Percentiles rank a stretch among this genome's conserved stretches.
Evolutionary conservation across 1,140 invertebrate species (phyloP).

Genomic region (Steinernema feltiae): DNA sequence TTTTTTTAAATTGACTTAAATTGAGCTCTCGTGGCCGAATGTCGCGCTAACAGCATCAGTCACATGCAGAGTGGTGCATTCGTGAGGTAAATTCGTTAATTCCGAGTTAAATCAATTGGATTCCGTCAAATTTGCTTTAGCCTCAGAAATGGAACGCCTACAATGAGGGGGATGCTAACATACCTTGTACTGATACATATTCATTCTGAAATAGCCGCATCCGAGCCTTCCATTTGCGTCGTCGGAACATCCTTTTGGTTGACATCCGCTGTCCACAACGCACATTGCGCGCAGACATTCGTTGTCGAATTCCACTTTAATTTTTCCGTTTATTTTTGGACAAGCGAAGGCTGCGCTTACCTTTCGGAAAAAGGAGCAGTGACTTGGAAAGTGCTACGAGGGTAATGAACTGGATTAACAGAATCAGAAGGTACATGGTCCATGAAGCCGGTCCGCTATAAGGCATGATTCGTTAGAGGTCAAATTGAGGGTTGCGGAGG

Average conservation of each 20-base stretch:
- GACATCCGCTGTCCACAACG: conserved; percentile 51
- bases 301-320: conserved; percentile 52
- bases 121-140: too few species aligned
- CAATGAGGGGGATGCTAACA: too few species aligned
- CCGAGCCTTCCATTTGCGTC: conserved; percentile 50
- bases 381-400: neutral
- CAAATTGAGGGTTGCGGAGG: too few species aligned
- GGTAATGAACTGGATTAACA: conserved; percentile 1
- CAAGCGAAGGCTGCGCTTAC: too few species aligned
- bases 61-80: too few species aligned
- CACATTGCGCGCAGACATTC: conserved; percentile 57
- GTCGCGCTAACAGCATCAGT: too few species aligned
- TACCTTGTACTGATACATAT: conserved; percentile 57
- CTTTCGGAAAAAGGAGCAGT: neutral
- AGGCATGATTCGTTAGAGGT: neutral
- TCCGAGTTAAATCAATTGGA: too few species aligned
- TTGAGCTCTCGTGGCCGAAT: too few species aligned
- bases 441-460: conserved; percentile 1
- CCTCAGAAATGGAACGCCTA: too few species aligned
- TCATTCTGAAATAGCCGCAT: conserved; percentile 56
- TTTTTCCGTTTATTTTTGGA: neutral
- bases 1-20: too few species aligned
- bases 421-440: neutral
- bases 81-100: too few species aligned
- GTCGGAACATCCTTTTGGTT: conserved; percentile 47